phyloP scores from a whole-genome alignment of 2,797 vertebrate genomes.

The Danio tinwini region DNA sequence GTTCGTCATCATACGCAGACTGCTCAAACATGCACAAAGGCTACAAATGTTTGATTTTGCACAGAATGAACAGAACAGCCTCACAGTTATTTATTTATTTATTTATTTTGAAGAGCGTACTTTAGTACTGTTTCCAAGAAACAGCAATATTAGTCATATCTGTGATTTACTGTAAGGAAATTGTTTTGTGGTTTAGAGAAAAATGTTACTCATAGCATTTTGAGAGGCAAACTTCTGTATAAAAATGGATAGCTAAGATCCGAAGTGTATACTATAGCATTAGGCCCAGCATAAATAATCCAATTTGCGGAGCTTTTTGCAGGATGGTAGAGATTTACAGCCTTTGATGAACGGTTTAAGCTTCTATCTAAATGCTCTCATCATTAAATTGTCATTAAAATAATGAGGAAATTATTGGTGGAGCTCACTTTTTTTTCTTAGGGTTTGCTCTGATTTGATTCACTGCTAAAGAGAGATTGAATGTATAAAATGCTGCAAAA shows the following conservation, averaged over 20 bases:
- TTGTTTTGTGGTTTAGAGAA: conserved; percentile 21
- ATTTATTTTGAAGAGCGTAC: background rate
- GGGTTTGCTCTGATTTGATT: conserved; percentile 43
- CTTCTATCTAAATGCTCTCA: conserved; percentile 58
- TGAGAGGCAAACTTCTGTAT: conserved; percentile 31
- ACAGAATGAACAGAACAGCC: background rate
- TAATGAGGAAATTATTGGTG: conserved; percentile 64
- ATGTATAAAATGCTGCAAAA: background rate
- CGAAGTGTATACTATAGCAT: conserved; percentile 57
- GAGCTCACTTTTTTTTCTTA: conserved; percentile 50
- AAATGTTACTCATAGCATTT: conserved; percentile 2
- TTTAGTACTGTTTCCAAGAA: conserved; percentile 7
- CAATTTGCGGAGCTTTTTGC: conserved; percentile 70
- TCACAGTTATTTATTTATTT: too few species aligned
- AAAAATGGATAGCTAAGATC: conserved; percentile 45
- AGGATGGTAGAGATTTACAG: conserved; percentile 71
- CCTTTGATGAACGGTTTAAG: conserved; percentile 65
- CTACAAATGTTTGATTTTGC: background rate
- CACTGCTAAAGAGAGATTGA: background rate
- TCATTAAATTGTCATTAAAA: conserved; percentile 69
- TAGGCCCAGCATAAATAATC: conserved; percentile 68
- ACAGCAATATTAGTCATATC: background rate
- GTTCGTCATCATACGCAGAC: too few species aligned
- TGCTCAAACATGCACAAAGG: too few species aligned
- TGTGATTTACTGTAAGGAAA: conserved; percentile 23